Base-by-base conservation (phyloP, 2,888 invertebrate genomes). In the Amorpha juglandis region DNA sequence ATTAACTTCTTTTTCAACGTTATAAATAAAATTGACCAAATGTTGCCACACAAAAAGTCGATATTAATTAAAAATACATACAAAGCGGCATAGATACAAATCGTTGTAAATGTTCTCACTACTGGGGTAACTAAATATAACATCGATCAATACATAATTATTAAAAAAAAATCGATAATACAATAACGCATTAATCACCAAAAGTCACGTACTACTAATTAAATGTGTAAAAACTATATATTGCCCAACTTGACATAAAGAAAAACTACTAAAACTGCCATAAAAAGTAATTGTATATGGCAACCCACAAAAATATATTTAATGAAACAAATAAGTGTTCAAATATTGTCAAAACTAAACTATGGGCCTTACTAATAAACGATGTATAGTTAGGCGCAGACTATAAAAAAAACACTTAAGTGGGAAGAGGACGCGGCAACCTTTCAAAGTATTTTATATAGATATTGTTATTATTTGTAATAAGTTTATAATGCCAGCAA, bases 91-190 rank as follows among this genome's bases (percentile, higher is more conserved):
- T 53, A 63, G 65, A 35, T 19, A 50, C 9, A 50, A 67, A 38
- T 67, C 63, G 55, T 67, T 65, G 65, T 70, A 64, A 52, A 67
- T 68, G 48, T n/a, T 70, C 68, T 55, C 42, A 75, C 71, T 74
- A 72, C 67, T 69, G 53, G 55, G 64, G 70, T 48, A 52, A 62
- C 65, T 64, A 64, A 38, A 42, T 64, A 66, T 19, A 16, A 58
- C 19, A 19, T 11, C 58, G 12, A 12, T 38, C 38, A 42, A 58
- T 19, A 9, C 33, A 55, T 19, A 19, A 42, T 42, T 38, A 19
- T 58, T 12, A 6, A 33, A 55, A 33, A n/a, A 33, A 55, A 33
- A 16, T 19, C 55, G 16, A 21, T 11, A n/a, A 6, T 16, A 48
- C n/a, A 48, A 16, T 48, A 19, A 19, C 8, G 19, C 3, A 11